phyloP scores from a whole-genome alignment of 2,113 vertebrate genomes.

The Cephalophus harveyi region DNA sequence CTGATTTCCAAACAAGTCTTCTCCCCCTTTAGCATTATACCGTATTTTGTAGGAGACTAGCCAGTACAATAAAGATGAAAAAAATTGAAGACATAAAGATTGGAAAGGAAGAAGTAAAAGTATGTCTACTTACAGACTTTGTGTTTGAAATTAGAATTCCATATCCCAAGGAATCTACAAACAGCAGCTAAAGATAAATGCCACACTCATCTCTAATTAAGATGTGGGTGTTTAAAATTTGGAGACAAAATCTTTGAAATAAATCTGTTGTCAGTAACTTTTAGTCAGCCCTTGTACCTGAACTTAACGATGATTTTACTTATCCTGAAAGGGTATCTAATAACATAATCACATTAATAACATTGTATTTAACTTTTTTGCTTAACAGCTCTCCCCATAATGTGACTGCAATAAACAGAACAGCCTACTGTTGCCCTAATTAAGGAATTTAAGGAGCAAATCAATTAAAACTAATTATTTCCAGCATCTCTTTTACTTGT shows the following conservation, averaged over 20 bases:
- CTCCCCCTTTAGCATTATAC: background rate
- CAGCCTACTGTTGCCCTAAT: background rate
- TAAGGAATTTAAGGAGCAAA: background rate
- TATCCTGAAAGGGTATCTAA: background rate
- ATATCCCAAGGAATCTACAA: background rate
- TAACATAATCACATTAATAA: background rate
- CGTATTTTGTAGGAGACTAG: background rate
- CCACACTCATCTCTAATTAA: background rate
- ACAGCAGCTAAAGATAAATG: background rate
- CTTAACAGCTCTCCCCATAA: background rate
- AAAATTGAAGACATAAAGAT: background rate
- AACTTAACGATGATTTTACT: background rate
- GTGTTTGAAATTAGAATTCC: constrained; percentile 25
- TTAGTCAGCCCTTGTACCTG: background rate
- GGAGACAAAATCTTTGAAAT: background rate
- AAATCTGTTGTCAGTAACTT: background rate
- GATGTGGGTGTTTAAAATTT: background rate
- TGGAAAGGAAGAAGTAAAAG: constrained; percentile 18
- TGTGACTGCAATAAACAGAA: background rate
- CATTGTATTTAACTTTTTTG: background rate
- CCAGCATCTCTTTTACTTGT: background rate
- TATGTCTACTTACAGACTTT: background rate
- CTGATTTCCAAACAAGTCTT: background rate
- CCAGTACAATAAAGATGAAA: background rate
- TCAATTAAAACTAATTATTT: background rate